Evolutionary conservation across 2,113 vertebrate species (phyloP), one percentile per base, ranked within the genome.

Genomic region (Micromys minutus): DNA sequence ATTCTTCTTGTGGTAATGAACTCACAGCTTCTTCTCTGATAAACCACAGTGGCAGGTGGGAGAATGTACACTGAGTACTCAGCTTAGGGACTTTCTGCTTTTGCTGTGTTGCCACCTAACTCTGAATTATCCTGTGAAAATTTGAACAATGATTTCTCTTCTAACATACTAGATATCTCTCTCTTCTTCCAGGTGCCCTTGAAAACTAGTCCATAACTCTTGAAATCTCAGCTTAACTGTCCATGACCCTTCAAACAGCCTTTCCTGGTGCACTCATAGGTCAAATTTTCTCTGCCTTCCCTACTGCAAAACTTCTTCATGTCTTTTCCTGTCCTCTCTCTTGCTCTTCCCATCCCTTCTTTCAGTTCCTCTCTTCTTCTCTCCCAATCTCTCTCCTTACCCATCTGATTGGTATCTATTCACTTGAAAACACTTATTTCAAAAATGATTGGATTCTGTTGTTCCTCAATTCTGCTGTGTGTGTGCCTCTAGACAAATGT

Each of bases 241-340:
- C 42, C 11, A 31, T 69, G 39, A 39, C 11, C 69, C 31, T 92
- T 19, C 61, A 57, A 45, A 42, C 61, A 80, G 47, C 3, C 1
- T 1, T 87, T 1, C 0, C 3, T 71, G 29, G 15, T 0, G 12
- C 17, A n/a, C 55, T 79, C 34, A 34, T 15, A 65, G 29, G 4
- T 31, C 31, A 31, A 55, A 22, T 0, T 74, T 22, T 59, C 17
- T 81, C 8, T n/a, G 21, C 10, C 21, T 74, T 22, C 4, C 36
- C 17, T n/a, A 17, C 67, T 1, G 1, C 4, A 8, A 13, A 3
- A 63, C 63, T 65, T 31, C 63, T 4, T 74, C 19, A 0, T 3
- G 36, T 59, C 52, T 1, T 5, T 39, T 59, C 3, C 11, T 11
- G 7, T 7, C 55, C 7, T n/a, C 36, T 29, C 6, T 21, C 3